Percentiles rank a stretch among this genome's conserved stretches.
phyloP scores from a whole-genome alignment of 2,113 vertebrate genomes.

The Dipodomys stephensi region DNA sequence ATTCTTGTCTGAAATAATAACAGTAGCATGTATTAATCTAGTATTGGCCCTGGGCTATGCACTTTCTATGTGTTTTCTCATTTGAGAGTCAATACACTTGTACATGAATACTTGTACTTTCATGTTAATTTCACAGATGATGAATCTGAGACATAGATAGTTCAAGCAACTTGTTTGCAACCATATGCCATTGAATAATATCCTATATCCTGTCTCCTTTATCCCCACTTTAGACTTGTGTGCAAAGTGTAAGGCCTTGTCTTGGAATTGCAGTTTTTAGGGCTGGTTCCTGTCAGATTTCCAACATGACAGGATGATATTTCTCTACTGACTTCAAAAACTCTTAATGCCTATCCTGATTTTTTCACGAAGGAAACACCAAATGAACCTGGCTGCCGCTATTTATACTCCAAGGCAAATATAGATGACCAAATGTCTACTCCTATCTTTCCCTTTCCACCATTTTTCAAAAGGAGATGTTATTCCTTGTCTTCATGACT shows the following conservation, averaged over 20 bases:
- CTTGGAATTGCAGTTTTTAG: background rate
- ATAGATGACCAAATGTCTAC: background rate
- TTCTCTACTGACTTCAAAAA: background rate
- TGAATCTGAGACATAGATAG: background rate
- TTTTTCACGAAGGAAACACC: background rate
- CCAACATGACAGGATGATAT: background rate
- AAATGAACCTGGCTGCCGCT: background rate
- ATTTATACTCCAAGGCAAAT: constrained; percentile 17
- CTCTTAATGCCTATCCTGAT: background rate
- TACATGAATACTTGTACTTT: background rate
- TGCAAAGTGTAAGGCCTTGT: background rate
- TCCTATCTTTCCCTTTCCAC: background rate
- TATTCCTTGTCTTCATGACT: constrained; percentile 43
- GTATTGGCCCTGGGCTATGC: background rate
- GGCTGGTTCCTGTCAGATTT: background rate
- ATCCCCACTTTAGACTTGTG: background rate
- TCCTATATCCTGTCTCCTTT: background rate
- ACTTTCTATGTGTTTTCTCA: background rate
- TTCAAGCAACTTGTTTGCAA: background rate
- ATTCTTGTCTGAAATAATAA: background rate
- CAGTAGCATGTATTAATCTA: background rate
- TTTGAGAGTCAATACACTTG: constrained; percentile 28
- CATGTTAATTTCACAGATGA: constrained; percentile 24
- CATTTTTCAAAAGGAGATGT: background rate
- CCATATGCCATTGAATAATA: background rate